These are phyloP conservation scores for Aviceda subcristata DNA, from an alignment of 2,113 vertebrate species.

Conservation along the genomic window DNA sequence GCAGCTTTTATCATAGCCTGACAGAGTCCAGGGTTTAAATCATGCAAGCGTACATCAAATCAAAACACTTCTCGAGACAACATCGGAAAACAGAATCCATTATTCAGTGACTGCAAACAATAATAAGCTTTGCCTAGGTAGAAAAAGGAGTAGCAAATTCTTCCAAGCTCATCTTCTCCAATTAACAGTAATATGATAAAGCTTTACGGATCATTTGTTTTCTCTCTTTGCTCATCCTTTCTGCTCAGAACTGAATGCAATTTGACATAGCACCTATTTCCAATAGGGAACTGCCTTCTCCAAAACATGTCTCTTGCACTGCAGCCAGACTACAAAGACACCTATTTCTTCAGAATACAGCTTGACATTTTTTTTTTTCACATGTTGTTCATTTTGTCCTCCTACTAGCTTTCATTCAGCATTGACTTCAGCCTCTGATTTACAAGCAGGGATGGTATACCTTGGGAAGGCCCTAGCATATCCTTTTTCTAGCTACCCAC, in stretches of 20 bases:
- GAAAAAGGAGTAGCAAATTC: background rate
- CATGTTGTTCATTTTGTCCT: background rate
- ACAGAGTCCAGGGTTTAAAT: conserved; percentile 42
- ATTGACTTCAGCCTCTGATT: background rate
- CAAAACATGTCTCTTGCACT: background rate
- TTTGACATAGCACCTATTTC: background rate
- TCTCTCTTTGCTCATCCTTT: background rate
- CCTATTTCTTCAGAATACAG: background rate
- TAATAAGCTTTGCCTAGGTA: background rate
- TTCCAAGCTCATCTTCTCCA: background rate
- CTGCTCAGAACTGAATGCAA: background rate
- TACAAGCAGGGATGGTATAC: background rate
- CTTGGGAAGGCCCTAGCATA: background rate
- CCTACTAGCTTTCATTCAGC: background rate
- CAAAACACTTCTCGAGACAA: background rate
- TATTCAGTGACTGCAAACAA: background rate
- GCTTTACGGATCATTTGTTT: background rate
- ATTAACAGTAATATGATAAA: background rate
- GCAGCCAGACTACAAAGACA: background rate
- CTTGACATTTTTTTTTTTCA: background rate
- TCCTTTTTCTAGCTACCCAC: background rate
- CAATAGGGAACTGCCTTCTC: background rate
- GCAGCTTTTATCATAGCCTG: conserved; percentile 63
- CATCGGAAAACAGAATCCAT: background rate
- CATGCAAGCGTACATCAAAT: background rate